Conservation (phyloP, 2,888 invertebrate species). For the Nesidiocoris tenuis region DNA sequence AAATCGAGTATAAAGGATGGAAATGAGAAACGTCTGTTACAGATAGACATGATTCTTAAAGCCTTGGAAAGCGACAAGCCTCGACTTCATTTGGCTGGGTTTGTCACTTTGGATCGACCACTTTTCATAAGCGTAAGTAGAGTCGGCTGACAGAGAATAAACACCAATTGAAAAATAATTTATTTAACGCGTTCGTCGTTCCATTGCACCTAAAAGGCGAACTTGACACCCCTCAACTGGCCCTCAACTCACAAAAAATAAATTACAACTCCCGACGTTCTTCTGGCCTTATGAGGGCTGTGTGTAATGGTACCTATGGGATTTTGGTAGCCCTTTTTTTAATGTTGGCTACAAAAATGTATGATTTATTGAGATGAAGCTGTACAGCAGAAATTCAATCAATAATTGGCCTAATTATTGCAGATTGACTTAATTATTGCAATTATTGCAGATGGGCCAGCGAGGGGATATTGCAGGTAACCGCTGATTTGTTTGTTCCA, state of each 20-base stretch:
- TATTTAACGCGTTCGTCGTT: background rate
- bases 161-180: background rate
- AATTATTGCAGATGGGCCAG: too few relatives aligned
- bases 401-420: background rate
- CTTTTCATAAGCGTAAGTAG: conserved; percentile 45
- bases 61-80: conserved; percentile 32
- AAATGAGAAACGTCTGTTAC: too few relatives aligned
- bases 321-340: too few relatives aligned
- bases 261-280: too few relatives aligned
- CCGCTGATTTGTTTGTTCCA: conserved; percentile 25
- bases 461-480: too few relatives aligned
- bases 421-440: background rate
- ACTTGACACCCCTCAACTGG: too few relatives aligned
- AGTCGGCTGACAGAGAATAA: background rate
- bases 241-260: too few relatives aligned
- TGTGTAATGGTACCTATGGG: too few relatives aligned
- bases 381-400: background rate
- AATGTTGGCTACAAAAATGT: too few relatives aligned
- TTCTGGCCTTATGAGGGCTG: too few relatives aligned
- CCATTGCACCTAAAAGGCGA: too few relatives aligned
- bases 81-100: conserved; percentile 40
- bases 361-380: background rate
- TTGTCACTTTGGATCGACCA: conserved; percentile 40
- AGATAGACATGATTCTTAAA: conserved; percentile 36
- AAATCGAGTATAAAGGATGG: too few relatives aligned